These are phyloP conservation scores for Megaceryle torquata DNA, from an alignment of 2,113 vertebrate genomes.

Conservation along the genomic window DNA sequence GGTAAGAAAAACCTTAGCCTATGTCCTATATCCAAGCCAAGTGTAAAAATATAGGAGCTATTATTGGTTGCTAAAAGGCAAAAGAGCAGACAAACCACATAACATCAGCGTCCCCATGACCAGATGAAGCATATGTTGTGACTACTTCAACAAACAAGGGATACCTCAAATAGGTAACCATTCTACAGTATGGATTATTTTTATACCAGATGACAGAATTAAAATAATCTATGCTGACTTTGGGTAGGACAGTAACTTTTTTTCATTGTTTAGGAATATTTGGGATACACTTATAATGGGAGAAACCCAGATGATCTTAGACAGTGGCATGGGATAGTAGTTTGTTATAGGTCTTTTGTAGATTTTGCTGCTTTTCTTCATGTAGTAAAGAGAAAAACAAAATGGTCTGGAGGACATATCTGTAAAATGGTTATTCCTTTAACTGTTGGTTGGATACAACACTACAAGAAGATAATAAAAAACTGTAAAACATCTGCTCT, in stretches of 20 bases:
- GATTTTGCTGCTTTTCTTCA: not conserved
- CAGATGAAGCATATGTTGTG: not conserved
- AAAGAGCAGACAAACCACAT: not conserved
- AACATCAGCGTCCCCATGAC: not conserved
- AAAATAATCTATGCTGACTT: not conserved
- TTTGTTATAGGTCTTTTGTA: constrained; percentile 26
- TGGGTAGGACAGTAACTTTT: not conserved
- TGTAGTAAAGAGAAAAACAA: not conserved
- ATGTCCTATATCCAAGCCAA: not conserved
- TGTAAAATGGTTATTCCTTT: no score
- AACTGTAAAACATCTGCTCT: not conserved
- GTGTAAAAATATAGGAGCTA: not conserved
- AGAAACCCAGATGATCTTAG: not conserved
- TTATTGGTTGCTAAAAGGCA: not conserved
- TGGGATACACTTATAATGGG: not conserved
- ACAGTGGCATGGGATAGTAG: not conserved
- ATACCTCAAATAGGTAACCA: not conserved
- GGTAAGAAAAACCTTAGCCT: not conserved
- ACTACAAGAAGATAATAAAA: not conserved
- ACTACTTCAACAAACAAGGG: not conserved
- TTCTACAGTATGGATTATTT: not conserved
- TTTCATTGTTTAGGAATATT: constrained; percentile 33
- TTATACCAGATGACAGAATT: not conserved
- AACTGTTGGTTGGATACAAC: not conserved
- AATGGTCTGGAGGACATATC: no score